Conservation (phyloP, 2,797 vertebrate genomes). For the Apogon talboti region DNA sequence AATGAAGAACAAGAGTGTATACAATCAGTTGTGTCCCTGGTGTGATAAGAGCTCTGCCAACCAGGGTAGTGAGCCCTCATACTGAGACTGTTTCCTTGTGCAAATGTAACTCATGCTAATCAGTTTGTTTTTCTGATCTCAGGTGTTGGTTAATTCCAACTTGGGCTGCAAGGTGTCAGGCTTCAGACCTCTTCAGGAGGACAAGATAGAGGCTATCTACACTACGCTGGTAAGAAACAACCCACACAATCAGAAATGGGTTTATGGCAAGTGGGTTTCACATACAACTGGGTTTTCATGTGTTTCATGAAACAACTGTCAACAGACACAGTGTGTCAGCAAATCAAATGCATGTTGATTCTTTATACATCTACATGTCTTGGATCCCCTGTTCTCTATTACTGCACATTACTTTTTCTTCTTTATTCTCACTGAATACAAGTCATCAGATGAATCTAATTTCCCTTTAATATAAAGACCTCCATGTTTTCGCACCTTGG, state of each 20-base stretch:
- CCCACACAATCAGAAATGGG: neutral
- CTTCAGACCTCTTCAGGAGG: slow-evolving; percentile 90
- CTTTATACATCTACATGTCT: too few species aligned
- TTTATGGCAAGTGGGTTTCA: too few species aligned
- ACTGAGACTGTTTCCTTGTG: slow-evolving; percentile 6
- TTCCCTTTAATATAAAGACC: too few species aligned
- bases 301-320: too few species aligned
- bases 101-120: slow-evolving; percentile 25
- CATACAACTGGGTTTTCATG: too few species aligned
- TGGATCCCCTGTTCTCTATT: too few species aligned
- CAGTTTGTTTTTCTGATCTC: slow-evolving; percentile 7
- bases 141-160: slow-evolving; percentile 90
- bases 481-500: too few species aligned
- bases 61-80: neutral
- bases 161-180: slow-evolving; percentile 94
- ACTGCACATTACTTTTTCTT: too few species aligned
- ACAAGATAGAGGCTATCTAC: slow-evolving; percentile 94
- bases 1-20: slow-evolving; percentile 24
- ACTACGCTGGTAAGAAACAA: slow-evolving; percentile 89
- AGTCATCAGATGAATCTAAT: too few species aligned
- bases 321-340: too few species aligned
- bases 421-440: too few species aligned
- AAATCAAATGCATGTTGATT: too few species aligned
- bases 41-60: slow-evolving; percentile 24
- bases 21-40: slow-evolving; percentile 34